These are phyloP conservation scores for Drosophila kuntzei DNA, from an alignment of 2,888 invertebrate species.

Conservation along the genomic window DNA sequence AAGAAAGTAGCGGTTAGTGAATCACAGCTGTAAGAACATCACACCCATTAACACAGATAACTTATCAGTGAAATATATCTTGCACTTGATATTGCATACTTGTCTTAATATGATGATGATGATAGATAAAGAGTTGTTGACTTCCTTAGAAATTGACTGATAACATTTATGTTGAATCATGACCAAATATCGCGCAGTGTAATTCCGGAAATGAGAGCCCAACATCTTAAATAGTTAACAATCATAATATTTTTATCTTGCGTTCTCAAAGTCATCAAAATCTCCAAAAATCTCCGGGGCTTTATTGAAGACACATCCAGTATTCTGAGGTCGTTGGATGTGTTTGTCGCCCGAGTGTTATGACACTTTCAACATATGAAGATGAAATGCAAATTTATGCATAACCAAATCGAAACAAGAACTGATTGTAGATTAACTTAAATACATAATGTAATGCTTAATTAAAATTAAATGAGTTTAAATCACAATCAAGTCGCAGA, in stretches of 20 bases:
- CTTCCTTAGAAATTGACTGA: conserved; percentile 11
- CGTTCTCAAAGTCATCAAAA: not conserved
- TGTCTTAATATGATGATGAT: not conserved
- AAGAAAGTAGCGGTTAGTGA: not conserved
- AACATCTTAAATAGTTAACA: not conserved
- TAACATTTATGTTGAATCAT: conserved; percentile 9
- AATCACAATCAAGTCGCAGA: not conserved
- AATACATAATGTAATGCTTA: not conserved
- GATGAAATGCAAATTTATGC: not conserved
- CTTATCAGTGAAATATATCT: conserved; percentile 24
- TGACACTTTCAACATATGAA: not conserved
- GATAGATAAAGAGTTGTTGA: not conserved
- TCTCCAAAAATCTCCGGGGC: not conserved
- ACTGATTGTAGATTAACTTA: not conserved
- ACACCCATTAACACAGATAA: conserved; percentile 12
- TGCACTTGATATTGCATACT: conserved; percentile 3
- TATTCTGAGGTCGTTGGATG: not conserved
- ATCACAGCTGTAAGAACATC: conserved; percentile 9
- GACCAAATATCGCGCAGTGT: not conserved
- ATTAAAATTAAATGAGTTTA: not conserved
- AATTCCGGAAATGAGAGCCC: conserved; percentile 13
- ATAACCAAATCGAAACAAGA: not conserved
- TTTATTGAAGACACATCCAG: not conserved
- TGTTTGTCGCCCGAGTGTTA: not conserved
- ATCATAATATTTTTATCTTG: not conserved